Evolutionary conservation across 2,113 vertebrate species (phyloP), one percentile per base, ranked within the genome.

Genomic region (Montifringilla adamsi): DNA sequence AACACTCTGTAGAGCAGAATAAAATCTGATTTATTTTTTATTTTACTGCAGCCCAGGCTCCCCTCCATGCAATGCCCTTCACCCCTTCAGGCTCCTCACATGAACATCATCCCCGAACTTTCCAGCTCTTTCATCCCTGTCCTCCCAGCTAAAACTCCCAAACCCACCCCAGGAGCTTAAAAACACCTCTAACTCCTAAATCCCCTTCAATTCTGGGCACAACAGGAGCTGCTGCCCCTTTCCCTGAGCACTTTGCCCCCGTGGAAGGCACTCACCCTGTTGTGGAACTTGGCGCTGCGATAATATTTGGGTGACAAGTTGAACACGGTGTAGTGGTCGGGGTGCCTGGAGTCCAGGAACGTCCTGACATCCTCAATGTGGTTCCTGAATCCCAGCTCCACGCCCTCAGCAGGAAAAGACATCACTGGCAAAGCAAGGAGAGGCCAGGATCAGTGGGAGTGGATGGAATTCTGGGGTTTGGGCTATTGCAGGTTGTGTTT

Each of bases 261-360:
- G 1, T 0, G 1, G 50, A 15, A 56, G 56, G 46, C 46, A 90
- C 99, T 98, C 97, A 99, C 99, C 98, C 99, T 98, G 98, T 99
- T 99, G 96, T 99, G 99, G 97, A 99, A 99, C 97, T 99, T 99
- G 98, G 99, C 99, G 80, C 98, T 99, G 56, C 99, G 98, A 95
- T 99, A 99, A 89, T 99, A 99, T 96, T 99, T 99, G 95, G 99
- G 99, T 8, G 99, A 99, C 73, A 99, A 96, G 97, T 99, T 99
- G 97, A 99, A 99, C 93, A 99, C 99, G 11, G 99, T 99, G 97
- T 99, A 99, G 97, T 99, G 99, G 97, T 99, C 99, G 10, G 99
- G 98, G 93, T 99, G 99, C 55, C 99, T 98, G 79, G 99, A 99
- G 97, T 99, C 99, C 82, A 99, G 94, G 95, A 99, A 99, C 1